These are phyloP conservation scores for Euleptes europaea DNA, from an alignment of 2,113 vertebrate genomes.

Conservation along the genomic window DNA sequence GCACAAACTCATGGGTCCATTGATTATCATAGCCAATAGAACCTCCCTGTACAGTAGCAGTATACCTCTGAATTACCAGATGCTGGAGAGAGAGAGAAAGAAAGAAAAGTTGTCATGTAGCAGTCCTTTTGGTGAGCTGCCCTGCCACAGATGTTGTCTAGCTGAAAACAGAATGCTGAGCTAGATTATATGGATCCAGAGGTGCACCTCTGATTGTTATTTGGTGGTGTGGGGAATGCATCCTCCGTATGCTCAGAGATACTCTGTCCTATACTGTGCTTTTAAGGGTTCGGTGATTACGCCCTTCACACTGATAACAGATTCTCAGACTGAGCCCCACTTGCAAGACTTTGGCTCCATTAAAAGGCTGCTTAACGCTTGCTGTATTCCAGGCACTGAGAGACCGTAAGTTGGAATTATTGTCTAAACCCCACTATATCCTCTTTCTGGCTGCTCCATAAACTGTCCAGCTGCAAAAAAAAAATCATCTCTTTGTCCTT, in stretches of 20 bases:
- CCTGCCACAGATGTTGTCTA: too few relatives aligned
- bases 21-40: too few relatives aligned
- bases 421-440: not conserved
- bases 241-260: not conserved
- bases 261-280: not conserved
- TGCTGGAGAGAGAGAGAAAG: too few relatives aligned
- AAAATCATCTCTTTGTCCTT: not conserved
- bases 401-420: not conserved
- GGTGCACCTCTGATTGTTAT: not conserved
- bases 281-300: not conserved
- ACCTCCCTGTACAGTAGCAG: too few relatives aligned
- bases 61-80: too few relatives aligned
- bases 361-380: not conserved
- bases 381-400: not conserved
- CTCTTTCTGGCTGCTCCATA: not conserved
- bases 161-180: too few relatives aligned
- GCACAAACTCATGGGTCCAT: too few relatives aligned
- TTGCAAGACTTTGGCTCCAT: not conserved
- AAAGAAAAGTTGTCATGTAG: too few relatives aligned
- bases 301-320: not conserved
- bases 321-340: not conserved
- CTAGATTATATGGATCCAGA: not conserved
- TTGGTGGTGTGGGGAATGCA: not conserved
- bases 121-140: too few relatives aligned
- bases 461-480: not conserved